These are phyloP conservation scores for Prochilodus magdalenae DNA, from an alignment of 2,113 vertebrate species.

Conservation along the genomic window DNA sequence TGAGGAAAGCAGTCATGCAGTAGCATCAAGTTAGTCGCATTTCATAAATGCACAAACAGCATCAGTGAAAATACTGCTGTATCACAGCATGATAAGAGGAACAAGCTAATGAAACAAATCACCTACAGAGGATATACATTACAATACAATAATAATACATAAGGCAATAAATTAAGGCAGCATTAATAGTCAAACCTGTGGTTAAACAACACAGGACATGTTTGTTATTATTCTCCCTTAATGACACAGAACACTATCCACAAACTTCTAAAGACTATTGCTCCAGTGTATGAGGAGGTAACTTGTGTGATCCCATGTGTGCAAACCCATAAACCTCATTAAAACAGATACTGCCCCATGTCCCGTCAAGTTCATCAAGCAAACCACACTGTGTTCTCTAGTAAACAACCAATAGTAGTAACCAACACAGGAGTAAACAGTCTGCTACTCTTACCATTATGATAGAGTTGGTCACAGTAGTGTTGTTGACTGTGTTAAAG, in stretches of 20 bases:
- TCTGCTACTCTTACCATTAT: slow-evolving; percentile 73
- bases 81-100: neutral
- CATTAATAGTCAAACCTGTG: neutral
- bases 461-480: slow-evolving; percentile 75
- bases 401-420: neutral
- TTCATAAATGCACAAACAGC: neutral
- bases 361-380: neutral
- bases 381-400: neutral
- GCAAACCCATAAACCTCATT: neutral
- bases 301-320: no score
- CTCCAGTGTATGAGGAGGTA: slow-evolving; percentile 16
- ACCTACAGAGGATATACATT: neutral
- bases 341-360: neutral
- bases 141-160: no score
- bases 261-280: neutral
- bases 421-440: neutral
- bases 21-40: neutral
- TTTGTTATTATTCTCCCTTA: neutral
- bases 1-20: slow-evolving; percentile 19
- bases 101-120: no score
- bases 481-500: slow-evolving; percentile 75
- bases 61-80: neutral
- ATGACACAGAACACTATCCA: no score
- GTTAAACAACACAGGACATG: neutral
- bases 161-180: no score